These are phyloP conservation scores for Cottus gobio DNA, from an alignment of 2,113 vertebrate species.

Conservation along the genomic window DNA sequence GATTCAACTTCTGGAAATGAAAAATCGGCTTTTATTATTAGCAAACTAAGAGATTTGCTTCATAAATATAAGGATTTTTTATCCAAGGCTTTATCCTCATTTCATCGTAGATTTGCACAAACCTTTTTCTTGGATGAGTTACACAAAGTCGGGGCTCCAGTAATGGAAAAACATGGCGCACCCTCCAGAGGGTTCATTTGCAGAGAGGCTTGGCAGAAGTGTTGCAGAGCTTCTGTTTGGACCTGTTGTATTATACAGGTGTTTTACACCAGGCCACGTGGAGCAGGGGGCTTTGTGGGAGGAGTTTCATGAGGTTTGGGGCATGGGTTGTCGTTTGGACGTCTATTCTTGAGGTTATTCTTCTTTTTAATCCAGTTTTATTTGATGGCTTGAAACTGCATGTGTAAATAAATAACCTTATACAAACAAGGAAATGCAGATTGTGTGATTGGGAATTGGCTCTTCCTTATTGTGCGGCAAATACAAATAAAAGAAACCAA, in stretches of 20 bases:
- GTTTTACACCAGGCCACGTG: neutral
- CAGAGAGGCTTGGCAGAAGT: neutral
- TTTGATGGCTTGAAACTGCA: neutral
- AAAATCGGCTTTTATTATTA: too few species aligned
- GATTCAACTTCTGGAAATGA: too few species aligned
- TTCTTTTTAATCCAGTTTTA: neutral
- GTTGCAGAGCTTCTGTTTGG: neutral
- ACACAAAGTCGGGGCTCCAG: too few species aligned
- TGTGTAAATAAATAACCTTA: neutral
- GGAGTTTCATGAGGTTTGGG: too few species aligned
- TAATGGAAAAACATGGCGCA: neutral
- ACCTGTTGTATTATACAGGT: neutral
- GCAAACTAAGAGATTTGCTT: too few species aligned
- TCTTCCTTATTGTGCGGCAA: neutral
- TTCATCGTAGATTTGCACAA: too few species aligned
- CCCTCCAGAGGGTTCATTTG: neutral
- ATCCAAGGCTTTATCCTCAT: too few species aligned
- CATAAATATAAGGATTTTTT: too few species aligned
- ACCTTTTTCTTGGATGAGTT: too few species aligned
- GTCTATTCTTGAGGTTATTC: neutral
- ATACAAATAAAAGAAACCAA: neutral
- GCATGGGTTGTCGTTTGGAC: neutral
- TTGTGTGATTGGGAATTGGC: neutral
- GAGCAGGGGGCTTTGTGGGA: neutral
- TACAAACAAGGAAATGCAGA: neutral